Evolutionary conservation across 2,113 vertebrate species (phyloP), one percentile per base, ranked within the genome.

Genomic region (Cepphus grylle): DNA sequence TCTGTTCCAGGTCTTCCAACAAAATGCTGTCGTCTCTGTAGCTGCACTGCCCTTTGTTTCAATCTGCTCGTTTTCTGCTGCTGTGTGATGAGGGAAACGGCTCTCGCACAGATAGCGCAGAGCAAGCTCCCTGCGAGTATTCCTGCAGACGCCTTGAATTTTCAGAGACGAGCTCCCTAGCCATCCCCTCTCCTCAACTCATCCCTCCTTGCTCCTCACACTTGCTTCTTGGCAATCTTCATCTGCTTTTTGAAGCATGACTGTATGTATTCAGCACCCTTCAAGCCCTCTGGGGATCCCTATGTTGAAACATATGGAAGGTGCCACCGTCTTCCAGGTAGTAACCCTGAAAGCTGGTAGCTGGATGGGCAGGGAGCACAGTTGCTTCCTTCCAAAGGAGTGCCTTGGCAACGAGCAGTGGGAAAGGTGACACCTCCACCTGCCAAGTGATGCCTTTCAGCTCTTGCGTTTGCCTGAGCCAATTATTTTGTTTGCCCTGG

Each of bases 61-160:
- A 66, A 23, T 47, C n/a, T n/a, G 26, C n/a, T 59, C 2, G 0
- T 65, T 84, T 83, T 32, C 62, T 59, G 34, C 78, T 66, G 18
- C 58, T 42, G 43, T 69, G 29, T 36, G 26, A 22, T 34, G 25
- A 16, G n/a, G n/a, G 32, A n/a, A 76, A 22, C 2, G 2, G 63
- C 27, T 32, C 42, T 69, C 0, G 1, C 34, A 27, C 9, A 8
- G 25, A 10, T 5, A 26, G 34, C 0, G 1, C 40, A 86, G 19
- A 47, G 17, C 42, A 16, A 73, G n/a, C 32, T 67, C 76, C 77
- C n/a, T 77, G 62, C 38, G 14, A 45, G n/a, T 30, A 23, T 47
- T 86, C 65, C 69, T 70, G n/a, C 34, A 56, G 59, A 17, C 59
- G 38, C 63, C 32, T 81, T 70, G 58, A 71, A 55, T 47, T 84